phyloP scores from a whole-genome alignment of 2,113 vertebrate genomes.

The Orycteropus afer region DNA sequence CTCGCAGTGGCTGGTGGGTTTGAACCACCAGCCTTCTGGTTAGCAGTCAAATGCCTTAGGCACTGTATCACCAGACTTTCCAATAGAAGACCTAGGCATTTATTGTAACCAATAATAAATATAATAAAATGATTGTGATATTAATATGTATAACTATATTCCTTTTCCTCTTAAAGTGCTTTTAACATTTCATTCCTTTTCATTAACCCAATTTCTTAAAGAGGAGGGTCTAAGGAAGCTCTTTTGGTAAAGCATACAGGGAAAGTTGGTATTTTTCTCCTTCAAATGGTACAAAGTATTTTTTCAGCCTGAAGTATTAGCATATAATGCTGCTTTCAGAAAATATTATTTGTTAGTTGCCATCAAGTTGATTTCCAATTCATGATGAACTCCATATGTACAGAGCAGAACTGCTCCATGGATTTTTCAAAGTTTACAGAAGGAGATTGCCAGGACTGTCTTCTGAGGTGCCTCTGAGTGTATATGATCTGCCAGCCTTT shows the following conservation, averaged over 20 bases:
- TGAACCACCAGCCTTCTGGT: too few species aligned
- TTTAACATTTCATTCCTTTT: conserved; percentile 72
- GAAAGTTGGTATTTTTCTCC: conserved; percentile 68
- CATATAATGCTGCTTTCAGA: conserved; percentile 71
- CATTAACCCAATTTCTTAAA: conserved; percentile 72
- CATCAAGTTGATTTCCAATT: neutral
- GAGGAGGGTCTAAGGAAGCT: conserved; percentile 36
- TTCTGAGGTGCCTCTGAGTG: neutral
- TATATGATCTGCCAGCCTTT: neutral
- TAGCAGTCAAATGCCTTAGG: too few species aligned
- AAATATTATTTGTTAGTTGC: neutral
- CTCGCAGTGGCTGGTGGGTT: too few species aligned
- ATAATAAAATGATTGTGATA: conserved; percentile 62
- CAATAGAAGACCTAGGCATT: conserved; percentile 45
- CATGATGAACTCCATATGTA: neutral
- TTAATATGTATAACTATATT: conserved; percentile 62
- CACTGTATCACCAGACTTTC: too few species aligned
- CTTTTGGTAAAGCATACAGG: conserved; percentile 67
- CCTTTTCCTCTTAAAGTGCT: conserved; percentile 62
- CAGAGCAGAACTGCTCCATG: neutral
- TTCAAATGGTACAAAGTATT: conserved; percentile 73
- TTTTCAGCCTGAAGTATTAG: conserved; percentile 67
- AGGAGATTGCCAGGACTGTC: neutral
- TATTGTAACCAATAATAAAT: conserved; percentile 54
- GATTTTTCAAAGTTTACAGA: neutral